These are phyloP conservation scores for Deroplatys truncata DNA, from an alignment of 2,888 invertebrate species.

Conservation along the genomic window DNA sequence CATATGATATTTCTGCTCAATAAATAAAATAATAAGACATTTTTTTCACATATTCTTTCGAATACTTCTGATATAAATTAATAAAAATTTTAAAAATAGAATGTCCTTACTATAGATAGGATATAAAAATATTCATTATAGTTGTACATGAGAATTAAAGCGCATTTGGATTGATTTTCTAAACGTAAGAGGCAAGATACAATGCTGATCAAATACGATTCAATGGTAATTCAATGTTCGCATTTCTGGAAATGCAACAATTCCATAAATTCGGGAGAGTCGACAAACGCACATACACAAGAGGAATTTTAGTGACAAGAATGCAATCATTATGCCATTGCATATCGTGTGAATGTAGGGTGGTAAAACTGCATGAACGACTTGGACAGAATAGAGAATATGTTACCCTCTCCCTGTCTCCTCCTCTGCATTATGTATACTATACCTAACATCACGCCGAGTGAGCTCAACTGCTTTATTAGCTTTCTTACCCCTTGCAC, in stretches of 20 bases:
- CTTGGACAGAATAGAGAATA: neutral
- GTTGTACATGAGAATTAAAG: too few species aligned
- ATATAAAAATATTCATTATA: too few species aligned
- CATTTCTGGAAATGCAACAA: neutral
- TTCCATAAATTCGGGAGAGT: neutral
- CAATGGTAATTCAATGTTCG: neutral
- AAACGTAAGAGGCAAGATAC: neutral
- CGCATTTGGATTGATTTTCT: too few species aligned
- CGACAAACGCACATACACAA: neutral
- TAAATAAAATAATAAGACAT: too few species aligned
- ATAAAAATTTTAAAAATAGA: too few species aligned
- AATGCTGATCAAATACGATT: neutral
- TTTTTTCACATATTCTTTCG: too few species aligned
- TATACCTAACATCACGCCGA: neutral
- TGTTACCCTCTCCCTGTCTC: neutral
- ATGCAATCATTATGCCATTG: neutral
- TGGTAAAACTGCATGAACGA: neutral
- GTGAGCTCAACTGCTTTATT: constrained; percentile 10
- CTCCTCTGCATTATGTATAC: neutral
- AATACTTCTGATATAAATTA: too few species aligned
- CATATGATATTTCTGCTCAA: too few species aligned
- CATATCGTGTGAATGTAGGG: neutral
- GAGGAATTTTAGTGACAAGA: neutral
- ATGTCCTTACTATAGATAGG: too few species aligned
- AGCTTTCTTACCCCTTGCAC: neutral